Evolutionary conservation across 2,113 vertebrate genomes (phyloP), one percentile per base, ranked within the genome.

Genomic region (Ceyx margarethae): DNA sequence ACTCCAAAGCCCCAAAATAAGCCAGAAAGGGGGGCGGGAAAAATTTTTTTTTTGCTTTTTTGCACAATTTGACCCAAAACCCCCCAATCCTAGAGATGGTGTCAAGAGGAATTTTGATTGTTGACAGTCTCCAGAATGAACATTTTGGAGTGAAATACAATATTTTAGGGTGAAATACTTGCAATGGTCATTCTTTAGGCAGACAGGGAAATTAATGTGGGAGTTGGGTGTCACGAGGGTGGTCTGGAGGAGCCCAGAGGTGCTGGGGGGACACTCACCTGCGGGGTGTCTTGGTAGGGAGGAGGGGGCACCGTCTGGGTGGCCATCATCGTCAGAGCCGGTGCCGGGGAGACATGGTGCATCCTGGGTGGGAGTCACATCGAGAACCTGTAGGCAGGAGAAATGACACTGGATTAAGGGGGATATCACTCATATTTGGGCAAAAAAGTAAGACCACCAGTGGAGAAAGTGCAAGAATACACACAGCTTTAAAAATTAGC

Each of bases 311-410:
- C 99, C 31, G 98, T 99, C 98, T 99, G 99, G 95, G 99, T 99
- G 98, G 99, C 98, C 99, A 99, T 99, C 99, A 99, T 99, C 79
- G 98, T 99, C 98, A 99, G 96, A 98, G 99, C 98, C 97, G 99
- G 98, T 96, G 98, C 98, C 95, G 99, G 98, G 98, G 99, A 98
- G 98, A 98, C 99, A 99, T 99, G 99, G 99, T 99, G 99, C 99
- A 99, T 99, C 98, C 99, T 99, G 99, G 98, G 99, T 97, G 97
- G 98, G 98, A 98, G 97, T 99, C 98, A 99, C 99, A 99, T 99
- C 73, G 98, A 99, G 98, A 98, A 98, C 96, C 99, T 98, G 97
- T 1, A 42, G 83, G 86, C 54, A 58, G 91, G 86, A 97, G 72
- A 97, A 46, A 13, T 42, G 78, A 40, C 16, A 6, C n/a, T 80